Base-by-base conservation (phyloP, 2,113 vertebrate species). In the Dicerorhinus sumatrensis region DNA sequence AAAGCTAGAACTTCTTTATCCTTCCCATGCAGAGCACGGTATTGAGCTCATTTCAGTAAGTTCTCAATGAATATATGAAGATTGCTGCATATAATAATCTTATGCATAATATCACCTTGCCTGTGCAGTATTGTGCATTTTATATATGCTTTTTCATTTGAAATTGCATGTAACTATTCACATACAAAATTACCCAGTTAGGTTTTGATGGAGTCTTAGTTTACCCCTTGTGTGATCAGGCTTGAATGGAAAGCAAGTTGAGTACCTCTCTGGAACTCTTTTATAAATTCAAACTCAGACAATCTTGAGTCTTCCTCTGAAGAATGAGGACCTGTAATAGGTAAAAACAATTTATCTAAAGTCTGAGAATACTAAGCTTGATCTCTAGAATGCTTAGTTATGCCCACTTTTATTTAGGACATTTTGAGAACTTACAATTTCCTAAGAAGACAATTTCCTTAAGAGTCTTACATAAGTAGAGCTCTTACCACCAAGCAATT, bases 391-490 rank as follows among this genome's bases (percentile, higher is more conserved):
- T 67, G 9, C 33, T 76, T 48, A 14, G 14, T 13, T 76, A 63
- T 90, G 39, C 93, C 31, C 65, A 20, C 63, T 95, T 89, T 96
- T 65, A 95, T 93, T 82, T 60, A 96, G 96, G 70, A 29, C 18
- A 62, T 89, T 97, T 84, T 92, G 23, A 96, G 48, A 97, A 70
- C 81, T 93, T 91, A 88, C 14, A 85, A 58, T 97, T 96, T 96
- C 75, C 77, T 94, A 89, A 75, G 31, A 70, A 92, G 58, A 96
- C 46, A 84, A 93, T 92, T 95, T 96, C 58, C 56, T 89, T 93
- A 81, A 70, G 13, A 92, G 65, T 86, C 60, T 92, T 85, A 13
- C 9, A 3, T 90, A 96, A 95, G 85, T 91, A 87, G n/a, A 88
- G 73, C 20, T 89, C 51, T 96, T 89, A 92, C 42, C 48, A 69